Evolutionary conservation across 37 sponge, comb jelly and placozoan genomes (phyloP), one percentile per base, ranked within the genome.

Genomic region (Geodia barretti): DNA sequence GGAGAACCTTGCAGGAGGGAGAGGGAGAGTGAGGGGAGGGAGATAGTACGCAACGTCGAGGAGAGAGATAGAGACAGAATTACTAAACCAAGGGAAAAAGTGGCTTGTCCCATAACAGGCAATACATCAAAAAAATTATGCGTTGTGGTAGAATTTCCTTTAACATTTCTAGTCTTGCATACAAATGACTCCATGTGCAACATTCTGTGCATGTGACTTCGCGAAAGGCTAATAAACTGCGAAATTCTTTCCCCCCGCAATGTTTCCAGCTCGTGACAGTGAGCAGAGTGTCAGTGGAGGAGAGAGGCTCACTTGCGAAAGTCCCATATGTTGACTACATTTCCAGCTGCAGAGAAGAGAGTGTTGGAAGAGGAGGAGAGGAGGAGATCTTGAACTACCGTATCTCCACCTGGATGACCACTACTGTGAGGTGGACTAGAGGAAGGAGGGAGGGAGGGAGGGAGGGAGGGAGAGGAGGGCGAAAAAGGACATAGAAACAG

Each of bases 281-380:
- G 19, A 58, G 19, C 60, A 20, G 17, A 11, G 60, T 20, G 60
- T 58, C 11, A 11, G 19, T 11, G 62, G 30, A 39, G 26, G 65
- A 35, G 76, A 38, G 63, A 31, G 25, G 7, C 88, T 84, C 24
- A 93, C 93, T 84, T 88, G n/a, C 76, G 75, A 17, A 89, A 63
- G 79, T 93, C 90, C 93, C 93, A 93, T 26, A 89, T 82, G 36
- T 88, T 81, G 62, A 93, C 79, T 29, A 64, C 68, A 23, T 81
- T 79, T 7, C 93, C 93, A 59, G 89, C 60, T 9, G 93, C 80
- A 39, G 90, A 86, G 39, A 70, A 93, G 21, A 93, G 90, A 20
- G 66, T 66, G 21, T 71, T 29, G 0, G 86, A 87, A 28, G 72
- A 37, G 21, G 73, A 60, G 40, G 68, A 64, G 8, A 81, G 82